Evolutionary conservation across 2,797 vertebrate genomes (phyloP).

Genomic region (Clarias platycephalus): DNA sequence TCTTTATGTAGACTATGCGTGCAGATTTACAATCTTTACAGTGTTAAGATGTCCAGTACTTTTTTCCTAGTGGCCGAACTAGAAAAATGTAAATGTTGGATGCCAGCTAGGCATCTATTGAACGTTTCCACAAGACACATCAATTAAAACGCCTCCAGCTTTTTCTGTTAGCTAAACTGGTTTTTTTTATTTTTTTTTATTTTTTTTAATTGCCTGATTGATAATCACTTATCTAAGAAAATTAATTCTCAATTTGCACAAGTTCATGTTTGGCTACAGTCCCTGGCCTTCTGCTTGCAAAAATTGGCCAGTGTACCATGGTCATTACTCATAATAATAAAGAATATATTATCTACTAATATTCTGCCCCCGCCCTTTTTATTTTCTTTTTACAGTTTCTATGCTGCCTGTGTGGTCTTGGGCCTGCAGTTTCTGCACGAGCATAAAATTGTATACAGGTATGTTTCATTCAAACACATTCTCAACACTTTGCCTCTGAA

Average conservation of each 20-base stretch:
- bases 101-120: not conserved
- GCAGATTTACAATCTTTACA: not conserved
- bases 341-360: not conserved
- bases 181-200: not conserved
- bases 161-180: not conserved
- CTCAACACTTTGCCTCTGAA: not conserved
- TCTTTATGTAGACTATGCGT: not conserved
- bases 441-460: slow-evolving; percentile 99
- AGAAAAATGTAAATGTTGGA: too few species aligned
- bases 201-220: not conserved
- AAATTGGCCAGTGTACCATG: not conserved
- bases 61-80: not conserved
- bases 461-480: slow-evolving; percentile 53
- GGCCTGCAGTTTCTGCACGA: slow-evolving; percentile 98
- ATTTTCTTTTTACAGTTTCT: slow-evolving; percentile 80
- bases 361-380: not conserved
- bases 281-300: not conserved
- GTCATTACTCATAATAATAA: slow-evolving; percentile 12
- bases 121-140: not conserved
- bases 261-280: not conserved
- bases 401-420: slow-evolving; percentile 94
- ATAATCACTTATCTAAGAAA: not conserved
- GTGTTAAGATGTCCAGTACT: not conserved
- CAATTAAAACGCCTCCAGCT: not conserved
- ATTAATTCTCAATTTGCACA: not conserved